Percentiles rank a stretch among this genome's conserved stretches.
Conservation (phyloP, 2,797 vertebrate species). For the Gallinago nigripennis region DNA sequence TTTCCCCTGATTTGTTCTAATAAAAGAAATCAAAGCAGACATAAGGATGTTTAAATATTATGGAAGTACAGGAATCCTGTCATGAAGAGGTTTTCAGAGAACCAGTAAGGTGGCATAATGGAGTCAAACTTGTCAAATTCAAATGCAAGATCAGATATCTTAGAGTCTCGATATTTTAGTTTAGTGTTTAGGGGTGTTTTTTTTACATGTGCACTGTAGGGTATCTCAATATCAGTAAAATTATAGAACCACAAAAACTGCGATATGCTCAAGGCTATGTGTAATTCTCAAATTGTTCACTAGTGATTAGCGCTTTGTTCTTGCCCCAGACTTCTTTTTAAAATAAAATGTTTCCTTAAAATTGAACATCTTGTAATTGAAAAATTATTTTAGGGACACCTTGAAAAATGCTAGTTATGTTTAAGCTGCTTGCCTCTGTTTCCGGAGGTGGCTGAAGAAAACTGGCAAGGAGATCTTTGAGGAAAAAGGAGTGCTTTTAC, state of each 20-base stretch:
- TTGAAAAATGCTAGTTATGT: not conserved
- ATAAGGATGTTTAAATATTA: not conserved
- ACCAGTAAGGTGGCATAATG: not conserved
- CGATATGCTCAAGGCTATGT: not conserved
- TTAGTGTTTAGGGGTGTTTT: not conserved
- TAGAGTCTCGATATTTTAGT: not conserved
- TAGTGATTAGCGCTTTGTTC: not conserved
- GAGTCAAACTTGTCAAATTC: not conserved
- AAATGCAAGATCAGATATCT: not conserved
- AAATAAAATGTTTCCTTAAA: not conserved
- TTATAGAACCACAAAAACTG: not conserved
- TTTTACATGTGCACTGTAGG: not conserved
- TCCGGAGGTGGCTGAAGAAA: not conserved
- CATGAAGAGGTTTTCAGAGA: not conserved
- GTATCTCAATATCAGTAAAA: not conserved
- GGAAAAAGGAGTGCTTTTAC: not conserved
- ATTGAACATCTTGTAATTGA: not conserved
- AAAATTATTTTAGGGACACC: not conserved
- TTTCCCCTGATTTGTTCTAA: slow-evolving; percentile 8
- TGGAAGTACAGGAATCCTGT: not conserved
- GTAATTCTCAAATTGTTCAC: not conserved
- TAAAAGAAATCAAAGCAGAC: slow-evolving; percentile 11
- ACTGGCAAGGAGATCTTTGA: not conserved
- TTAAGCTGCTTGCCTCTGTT: not conserved
- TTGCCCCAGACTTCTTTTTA: not conserved